Base-by-base conservation (phyloP, 2,888 invertebrate species). In the Drosophila pseudotalamancana region DNA sequence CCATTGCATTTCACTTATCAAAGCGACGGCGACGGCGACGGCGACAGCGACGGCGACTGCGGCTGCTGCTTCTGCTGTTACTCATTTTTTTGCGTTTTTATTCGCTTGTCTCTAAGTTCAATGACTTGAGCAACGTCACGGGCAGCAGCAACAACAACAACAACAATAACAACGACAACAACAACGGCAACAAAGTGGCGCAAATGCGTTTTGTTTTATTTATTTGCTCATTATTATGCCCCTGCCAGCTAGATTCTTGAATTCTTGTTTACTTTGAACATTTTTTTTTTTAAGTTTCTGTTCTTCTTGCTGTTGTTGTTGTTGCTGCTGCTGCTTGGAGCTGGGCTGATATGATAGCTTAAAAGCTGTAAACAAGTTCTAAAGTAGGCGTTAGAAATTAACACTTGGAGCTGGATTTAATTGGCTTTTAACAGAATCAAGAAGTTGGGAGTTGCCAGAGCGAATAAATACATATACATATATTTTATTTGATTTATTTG, bases 101-200 rank as follows among this genome's bases (percentile, higher is more conserved):
- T 85, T 78, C 78, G 64, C 79, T 74, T 43, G 70, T 56, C 66
- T 61, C 64, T 88, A 89, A 89, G 89, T 89, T 89, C 89, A 89
- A 89, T 89, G 89, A 89, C 89, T 89, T 75, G 72, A 77, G 73
- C 72, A 87, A 88, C 89, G 89, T 89, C 89, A 89, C 78, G 89
- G 89, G 82, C 89, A 89, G 71, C 68, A 61, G 43, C 60, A 62
- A 4, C 55, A 63, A 32, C 48, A 67, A 40, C 59, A 56, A 6
- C 56, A 53, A 9, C 56, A 57, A 6, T 51, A 65, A 1, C 49
- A 60, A 39, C 48, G 56, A 31, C 34, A 48, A 31, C 42, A 76
- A 40, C 53, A 54, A 48, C 60, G 81, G 56, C 74, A 61, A 76
- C 72, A 78, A 81, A 87, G 75, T 81, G 69, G 86, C 87, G 84